Evolutionary conservation across 2,888 invertebrate genomes (phyloP), one percentile per base, ranked within the genome.

Genomic region (Pristionchus exspectatus): DNA sequence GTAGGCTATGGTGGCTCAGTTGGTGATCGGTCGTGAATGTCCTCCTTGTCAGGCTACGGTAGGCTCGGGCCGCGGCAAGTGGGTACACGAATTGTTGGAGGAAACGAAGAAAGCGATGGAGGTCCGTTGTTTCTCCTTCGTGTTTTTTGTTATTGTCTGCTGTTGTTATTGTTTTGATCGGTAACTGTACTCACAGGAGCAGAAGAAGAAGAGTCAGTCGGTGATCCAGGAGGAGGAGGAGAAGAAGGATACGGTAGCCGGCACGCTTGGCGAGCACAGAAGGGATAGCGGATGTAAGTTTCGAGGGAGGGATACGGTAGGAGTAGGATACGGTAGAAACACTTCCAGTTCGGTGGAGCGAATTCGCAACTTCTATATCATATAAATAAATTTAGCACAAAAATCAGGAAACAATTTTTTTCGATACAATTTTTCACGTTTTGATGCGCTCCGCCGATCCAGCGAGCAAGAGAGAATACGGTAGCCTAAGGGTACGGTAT

Each of bases 31-130:
- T 63, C 24, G 10, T 21, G 63, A 38, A 5, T 12, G 24, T n/a
- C n/a, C 44, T 44, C 50, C 12, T 44, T 12, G 89, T 81, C 94
- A 94, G 90, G 93, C 94, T 30, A 94, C 94, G n/a, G 94, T 94
- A 0, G 94, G 94, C 27, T 89, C 90, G 50, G 93, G 93, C n/a
- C 90, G 93, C 44, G 93, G 94, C n/a, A 92, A 93, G 90, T 94
- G 94, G 94, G 94, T 93, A 14, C 93, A 94, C 85, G 93, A 94
- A 3, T 87, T 93, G 50, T 44, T 93, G 72, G 93, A 92, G 83
- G 92, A 92, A 85, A 92, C 93, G 86, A 92, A 91, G 89, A 90
- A 91, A 72, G 92, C 92, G 33, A 89, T 89, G 63, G 83, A 81
- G 50, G 44, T 50, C 44, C 44, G 44, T 50, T 50, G 44, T 50